Evolutionary conservation across 2,113 vertebrate species (phyloP).

Genomic region (Spermophilus dauricus): DNA sequence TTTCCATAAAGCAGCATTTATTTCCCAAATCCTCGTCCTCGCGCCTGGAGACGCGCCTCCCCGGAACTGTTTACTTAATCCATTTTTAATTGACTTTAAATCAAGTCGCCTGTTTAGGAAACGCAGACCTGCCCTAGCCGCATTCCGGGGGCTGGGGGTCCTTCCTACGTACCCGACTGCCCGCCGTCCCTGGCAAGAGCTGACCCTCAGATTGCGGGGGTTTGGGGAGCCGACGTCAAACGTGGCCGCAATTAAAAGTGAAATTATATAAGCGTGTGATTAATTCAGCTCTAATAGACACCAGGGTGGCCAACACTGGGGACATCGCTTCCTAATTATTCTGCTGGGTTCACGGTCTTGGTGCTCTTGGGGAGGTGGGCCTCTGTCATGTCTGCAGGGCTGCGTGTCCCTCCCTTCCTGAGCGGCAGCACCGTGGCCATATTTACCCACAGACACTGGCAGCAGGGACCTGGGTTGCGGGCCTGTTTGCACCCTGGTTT

Average conservation of each 20-base stretch:
- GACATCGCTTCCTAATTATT: rapidly evolving
- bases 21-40: neutral
- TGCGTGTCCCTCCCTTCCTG: too few relatives aligned
- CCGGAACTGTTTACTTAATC: neutral
- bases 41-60: rapidly evolving
- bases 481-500: neutral
- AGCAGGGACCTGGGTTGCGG: rapidly evolving
- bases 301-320: rapidly evolving
- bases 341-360: rapidly evolving
- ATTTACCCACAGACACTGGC: rapidly evolving
- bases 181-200: rapidly evolving
- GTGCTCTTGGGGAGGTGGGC: rapidly evolving
- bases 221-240: neutral
- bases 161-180: rapidly evolving
- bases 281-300: rapidly evolving
- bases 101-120: neutral
- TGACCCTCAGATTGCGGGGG: neutral
- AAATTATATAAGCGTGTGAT: rapidly evolving
- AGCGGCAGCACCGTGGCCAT: rapidly evolving
- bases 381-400: rapidly evolving
- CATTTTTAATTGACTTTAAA: slow-evolving; percentile 58
- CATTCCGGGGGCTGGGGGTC: rapidly evolving
- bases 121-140: neutral
- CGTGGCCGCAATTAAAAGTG: neutral
- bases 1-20: neutral